Evolutionary conservation across 2,888 invertebrate species (phyloP).

Genomic region (Thecophora atra): DNA sequence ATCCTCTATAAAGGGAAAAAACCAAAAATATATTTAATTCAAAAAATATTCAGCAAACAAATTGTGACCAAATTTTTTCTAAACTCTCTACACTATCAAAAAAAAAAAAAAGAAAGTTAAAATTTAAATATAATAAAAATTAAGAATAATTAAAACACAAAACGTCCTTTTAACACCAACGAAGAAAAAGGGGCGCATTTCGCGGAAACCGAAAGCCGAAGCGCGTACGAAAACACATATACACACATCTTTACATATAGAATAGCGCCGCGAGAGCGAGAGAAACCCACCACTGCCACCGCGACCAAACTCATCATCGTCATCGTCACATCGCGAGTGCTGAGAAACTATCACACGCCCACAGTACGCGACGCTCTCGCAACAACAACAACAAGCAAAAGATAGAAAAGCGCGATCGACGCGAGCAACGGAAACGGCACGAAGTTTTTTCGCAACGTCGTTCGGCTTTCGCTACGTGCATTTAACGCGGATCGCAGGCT

Average conservation of each 20-base stretch:
- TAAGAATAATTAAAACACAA: conserved; percentile 34
- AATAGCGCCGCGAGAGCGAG: not conserved
- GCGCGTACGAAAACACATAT: not conserved
- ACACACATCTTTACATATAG: conserved; percentile 8
- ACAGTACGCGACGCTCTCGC: conserved; percentile 19
- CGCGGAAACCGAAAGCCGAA: conserved; percentile 9
- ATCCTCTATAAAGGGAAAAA: conserved; percentile 42
- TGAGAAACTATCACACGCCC: conserved; percentile 18
- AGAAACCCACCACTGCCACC: not conserved
- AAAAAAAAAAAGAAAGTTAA: conserved; percentile 31
- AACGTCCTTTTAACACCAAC: conserved; percentile 41
- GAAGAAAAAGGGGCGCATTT: conserved; percentile 31
- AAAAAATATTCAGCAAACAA: conserved; percentile 35
- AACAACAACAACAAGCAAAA: not conserved
- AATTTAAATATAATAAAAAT: conserved; percentile 41
- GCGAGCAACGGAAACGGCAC: conserved; percentile 5
- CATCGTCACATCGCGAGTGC: not conserved
- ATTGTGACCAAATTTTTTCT: conserved; percentile 41
- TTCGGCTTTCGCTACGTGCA: too few species aligned
- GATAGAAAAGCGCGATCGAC: conserved; percentile 14
- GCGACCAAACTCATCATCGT: conserved; percentile 31
- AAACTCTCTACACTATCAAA: conserved; percentile 2
- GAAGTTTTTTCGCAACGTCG: not conserved
- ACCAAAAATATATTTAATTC: conserved; percentile 43
- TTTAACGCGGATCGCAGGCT: not conserved